phyloP scores from a whole-genome alignment of 2,888 invertebrate species.

The Caenorhabditis sp. region DNA sequence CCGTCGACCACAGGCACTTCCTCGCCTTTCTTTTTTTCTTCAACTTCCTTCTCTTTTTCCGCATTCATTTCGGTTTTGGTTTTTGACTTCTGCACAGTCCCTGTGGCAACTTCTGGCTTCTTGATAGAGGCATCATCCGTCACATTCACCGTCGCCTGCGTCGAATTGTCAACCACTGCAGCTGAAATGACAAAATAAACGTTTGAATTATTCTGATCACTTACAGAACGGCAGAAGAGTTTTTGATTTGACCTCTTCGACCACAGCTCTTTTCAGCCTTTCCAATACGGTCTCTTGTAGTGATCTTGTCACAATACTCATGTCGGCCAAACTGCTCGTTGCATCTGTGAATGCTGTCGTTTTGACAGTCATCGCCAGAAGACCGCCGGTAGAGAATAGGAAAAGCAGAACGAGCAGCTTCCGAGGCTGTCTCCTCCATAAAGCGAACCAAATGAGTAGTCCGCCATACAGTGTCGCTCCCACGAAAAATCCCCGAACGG shows the following conservation, averaged over 20 bases:
- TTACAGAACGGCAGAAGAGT: conserved; percentile 37
- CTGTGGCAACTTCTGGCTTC: conserved; percentile 61
- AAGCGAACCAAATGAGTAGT: conserved; percentile 50
- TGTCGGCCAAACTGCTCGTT: conserved; percentile 18
- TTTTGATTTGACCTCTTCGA: conserved; percentile 14
- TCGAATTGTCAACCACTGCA: conserved; percentile 36
- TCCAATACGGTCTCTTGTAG: conserved; percentile 22
- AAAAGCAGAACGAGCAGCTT: conserved; percentile 43
- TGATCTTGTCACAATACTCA: conserved; percentile 32
- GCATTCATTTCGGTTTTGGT: conserved; percentile 60
- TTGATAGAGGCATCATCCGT: conserved; percentile 24
- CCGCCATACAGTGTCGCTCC: conserved; percentile 49
- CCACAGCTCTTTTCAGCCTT: conserved; percentile 19
- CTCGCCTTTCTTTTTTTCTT: conserved; percentile 28
- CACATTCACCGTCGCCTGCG: conserved; percentile 1
- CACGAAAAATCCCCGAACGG: conserved; percentile 50
- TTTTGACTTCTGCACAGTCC: conserved; percentile 46
- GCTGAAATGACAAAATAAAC: neutral
- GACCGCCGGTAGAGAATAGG: conserved; percentile 49
- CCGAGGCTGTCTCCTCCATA: conserved; percentile 58
- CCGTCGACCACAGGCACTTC: conserved; percentile 11
- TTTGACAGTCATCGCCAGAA: conserved; percentile 31
- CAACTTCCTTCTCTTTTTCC: conserved; percentile 45
- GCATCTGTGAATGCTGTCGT: conserved; percentile 17
- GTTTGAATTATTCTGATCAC: neutral